phyloP scores from a whole-genome alignment of 92 coral and sea anemone genomes.

The Hydrozoanthus gracilis region DNA sequence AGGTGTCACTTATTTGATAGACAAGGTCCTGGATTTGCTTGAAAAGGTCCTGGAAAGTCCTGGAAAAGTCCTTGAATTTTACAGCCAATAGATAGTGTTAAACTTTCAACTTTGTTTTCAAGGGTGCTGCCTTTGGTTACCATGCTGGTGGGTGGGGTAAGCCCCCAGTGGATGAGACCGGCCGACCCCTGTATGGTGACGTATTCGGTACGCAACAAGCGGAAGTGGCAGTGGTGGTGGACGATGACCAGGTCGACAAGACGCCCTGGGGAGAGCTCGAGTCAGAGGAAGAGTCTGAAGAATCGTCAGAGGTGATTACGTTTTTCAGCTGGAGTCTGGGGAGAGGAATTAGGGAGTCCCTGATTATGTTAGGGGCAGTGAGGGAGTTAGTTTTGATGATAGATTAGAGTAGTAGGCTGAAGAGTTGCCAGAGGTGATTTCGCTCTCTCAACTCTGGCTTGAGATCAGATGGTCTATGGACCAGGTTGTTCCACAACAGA shows the following conservation, averaged over 20 bases:
- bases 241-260: constrained; percentile 88
- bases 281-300: constrained; percentile 92
- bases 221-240: constrained; percentile 76
- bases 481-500: too few species aligned
- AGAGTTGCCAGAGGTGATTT: constrained; percentile 87
- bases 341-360: too few species aligned
- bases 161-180: constrained; percentile 99
- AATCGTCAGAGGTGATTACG: constrained; percentile 85
- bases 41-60: too few species aligned
- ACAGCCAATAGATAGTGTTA: not conserved
- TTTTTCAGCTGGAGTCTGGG: not conserved
- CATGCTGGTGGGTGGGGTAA: constrained; percentile 99
- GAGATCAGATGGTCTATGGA: too few species aligned
- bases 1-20: too few species aligned
- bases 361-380: too few species aligned
- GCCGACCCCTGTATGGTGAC: constrained; percentile 96
- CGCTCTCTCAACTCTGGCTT: too few species aligned
- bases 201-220: constrained; percentile 89
- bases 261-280: constrained; percentile 98
- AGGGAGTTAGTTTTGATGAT: too few species aligned
- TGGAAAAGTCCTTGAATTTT: too few species aligned
- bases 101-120: not conserved
- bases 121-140: constrained; percentile 99
- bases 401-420: constrained; percentile 84
- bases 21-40: too few species aligned